phyloP scores from a whole-genome alignment of 2,888 invertebrate species.

The Trisateles emortualis region DNA sequence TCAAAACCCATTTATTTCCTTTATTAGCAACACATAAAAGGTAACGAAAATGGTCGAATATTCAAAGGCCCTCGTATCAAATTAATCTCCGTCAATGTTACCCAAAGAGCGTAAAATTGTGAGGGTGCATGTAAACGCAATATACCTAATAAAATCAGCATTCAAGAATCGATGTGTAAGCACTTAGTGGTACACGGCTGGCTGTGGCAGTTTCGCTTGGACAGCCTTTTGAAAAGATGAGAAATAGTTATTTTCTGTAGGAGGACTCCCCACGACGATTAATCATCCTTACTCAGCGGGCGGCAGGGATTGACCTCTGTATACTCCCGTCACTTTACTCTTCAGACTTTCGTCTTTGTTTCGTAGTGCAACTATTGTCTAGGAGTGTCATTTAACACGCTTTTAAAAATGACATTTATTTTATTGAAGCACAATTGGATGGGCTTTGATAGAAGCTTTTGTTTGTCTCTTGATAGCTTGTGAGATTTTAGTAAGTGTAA shows the following conservation, averaged over 20 bases:
- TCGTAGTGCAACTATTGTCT: constrained; percentile 37
- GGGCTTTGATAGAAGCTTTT: constrained; percentile 23
- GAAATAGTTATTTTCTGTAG: constrained; percentile 80
- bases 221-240: constrained; percentile 79
- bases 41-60: constrained; percentile 10
- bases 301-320: constrained; percentile 74
- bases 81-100: constrained; percentile 26
- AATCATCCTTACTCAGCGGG: constrained; percentile 77
- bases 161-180: constrained; percentile 67
- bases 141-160: constrained; percentile 43
- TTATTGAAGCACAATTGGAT: constrained; percentile 6
- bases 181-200: constrained; percentile 70
- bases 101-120: constrained; percentile 12
- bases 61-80: constrained; percentile 17
- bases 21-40: neutral
- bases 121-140: constrained; percentile 36
- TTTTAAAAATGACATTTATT: constrained; percentile 28
- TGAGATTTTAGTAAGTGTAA: too few species aligned
- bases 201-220: constrained; percentile 72
- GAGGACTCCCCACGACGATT: constrained; percentile 73
- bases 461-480: constrained; percentile 1
- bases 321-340: constrained; percentile 56
- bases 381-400: constrained; percentile 29
- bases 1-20: neutral
- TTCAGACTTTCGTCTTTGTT: constrained; percentile 54